Percentiles rank a stretch among this genome's conserved stretches.
These are phyloP conservation scores for Actinernus sp. DNA, from an alignment of 92 coral and sea anemone genomes.

Conservation along the genomic window DNA sequence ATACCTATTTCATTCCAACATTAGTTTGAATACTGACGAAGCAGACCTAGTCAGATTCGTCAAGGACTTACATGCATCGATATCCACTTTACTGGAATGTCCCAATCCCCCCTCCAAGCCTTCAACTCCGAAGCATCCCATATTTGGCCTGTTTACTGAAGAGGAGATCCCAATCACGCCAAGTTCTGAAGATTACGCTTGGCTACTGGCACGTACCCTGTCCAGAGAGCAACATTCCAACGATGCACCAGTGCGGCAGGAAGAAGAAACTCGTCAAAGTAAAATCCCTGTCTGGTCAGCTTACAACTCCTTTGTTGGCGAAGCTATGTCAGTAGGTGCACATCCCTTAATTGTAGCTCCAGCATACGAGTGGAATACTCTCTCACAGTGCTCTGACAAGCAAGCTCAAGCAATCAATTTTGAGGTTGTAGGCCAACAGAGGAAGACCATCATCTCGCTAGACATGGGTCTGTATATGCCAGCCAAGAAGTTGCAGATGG, in stretches of 20 bases:
- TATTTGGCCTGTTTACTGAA: slow-evolving; percentile 23
- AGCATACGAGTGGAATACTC: slow-evolving; percentile 62
- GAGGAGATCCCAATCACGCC: slow-evolving; percentile 37
- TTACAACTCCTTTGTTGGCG: slow-evolving; percentile 27
- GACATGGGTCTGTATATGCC: slow-evolving; percentile 49
- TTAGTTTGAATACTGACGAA: slow-evolving; percentile 27
- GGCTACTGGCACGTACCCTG: too few relatives aligned
- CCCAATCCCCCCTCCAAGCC: slow-evolving; percentile 52
- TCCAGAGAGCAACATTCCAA: too few relatives aligned
- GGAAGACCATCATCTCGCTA: slow-evolving; percentile 58
- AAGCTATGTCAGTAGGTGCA: slow-evolving; percentile 9
- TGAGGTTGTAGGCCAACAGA: slow-evolving; percentile 30
- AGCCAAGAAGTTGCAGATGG: slow-evolving; percentile 52
- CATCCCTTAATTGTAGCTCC: slow-evolving; percentile 57
- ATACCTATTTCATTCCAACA: slow-evolving; percentile 7
- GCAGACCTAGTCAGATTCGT: slow-evolving; percentile 26
- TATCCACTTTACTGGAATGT: too few relatives aligned
- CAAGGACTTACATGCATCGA: slow-evolving; percentile 25
- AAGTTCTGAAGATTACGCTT: slow-evolving; percentile 54
- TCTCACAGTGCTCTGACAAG: slow-evolving; percentile 40
- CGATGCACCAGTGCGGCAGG: too few relatives aligned
- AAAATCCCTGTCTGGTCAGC: slow-evolving; percentile 40
- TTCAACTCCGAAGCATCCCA: slow-evolving; percentile 31
- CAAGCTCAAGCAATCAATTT: slow-evolving; percentile 42
- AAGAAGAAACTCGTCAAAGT: too few relatives aligned